These are phyloP conservation scores for Macaria liturata DNA, from an alignment of 2,888 invertebrate species.

Conservation along the genomic window DNA sequence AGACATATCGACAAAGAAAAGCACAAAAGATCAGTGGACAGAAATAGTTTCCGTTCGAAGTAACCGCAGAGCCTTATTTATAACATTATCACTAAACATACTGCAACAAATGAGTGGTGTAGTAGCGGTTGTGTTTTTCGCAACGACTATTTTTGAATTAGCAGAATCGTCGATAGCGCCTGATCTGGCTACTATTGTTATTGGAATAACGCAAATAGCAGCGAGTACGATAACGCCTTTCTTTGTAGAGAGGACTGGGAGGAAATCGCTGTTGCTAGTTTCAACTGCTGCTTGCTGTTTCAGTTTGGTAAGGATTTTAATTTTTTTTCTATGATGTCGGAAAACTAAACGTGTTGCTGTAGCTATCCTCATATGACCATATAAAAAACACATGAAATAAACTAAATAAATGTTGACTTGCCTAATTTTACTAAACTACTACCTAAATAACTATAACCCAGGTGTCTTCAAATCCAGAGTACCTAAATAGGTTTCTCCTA, in stretches of 20 bases:
- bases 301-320: constrained; percentile 58
- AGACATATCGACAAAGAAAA: constrained; percentile 27
- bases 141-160: constrained; percentile 50
- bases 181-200: constrained; percentile 52
- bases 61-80: constrained; percentile 50
- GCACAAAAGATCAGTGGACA: constrained; percentile 37
- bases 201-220: constrained; percentile 48
- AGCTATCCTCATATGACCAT: too few relatives aligned
- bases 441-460: too few relatives aligned
- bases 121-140: constrained; percentile 46
- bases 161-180: constrained; percentile 50
- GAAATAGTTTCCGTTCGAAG: constrained; percentile 48
- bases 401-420: too few relatives aligned
- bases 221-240: constrained; percentile 49
- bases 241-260: constrained; percentile 53
- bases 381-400: too few relatives aligned
- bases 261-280: constrained; percentile 46
- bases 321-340: too few relatives aligned
- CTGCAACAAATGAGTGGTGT: constrained; percentile 54
- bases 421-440: too few relatives aligned
- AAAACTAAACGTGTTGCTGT: too few relatives aligned
- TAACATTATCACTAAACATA: constrained; percentile 44
- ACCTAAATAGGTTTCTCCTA: too few relatives aligned
- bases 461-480: too few relatives aligned
- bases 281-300: constrained; percentile 49